Conservation (phyloP, 2,797 vertebrate genomes). For the Notoglanidium macrostoma region DNA sequence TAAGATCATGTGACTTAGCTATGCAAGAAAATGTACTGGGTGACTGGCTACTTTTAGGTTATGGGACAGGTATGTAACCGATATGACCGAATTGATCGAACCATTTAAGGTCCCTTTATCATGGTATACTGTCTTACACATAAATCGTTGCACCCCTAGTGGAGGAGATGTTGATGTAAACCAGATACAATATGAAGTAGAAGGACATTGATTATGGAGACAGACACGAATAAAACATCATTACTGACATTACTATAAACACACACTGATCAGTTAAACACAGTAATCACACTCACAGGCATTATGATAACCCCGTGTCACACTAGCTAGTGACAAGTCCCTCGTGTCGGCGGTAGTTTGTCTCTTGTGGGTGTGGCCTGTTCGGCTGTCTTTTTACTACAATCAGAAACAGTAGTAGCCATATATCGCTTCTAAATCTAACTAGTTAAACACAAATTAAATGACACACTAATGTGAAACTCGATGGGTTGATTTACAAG, state of each 20-base stretch:
- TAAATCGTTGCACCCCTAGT: constrained; percentile 27
- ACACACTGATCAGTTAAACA: constrained; percentile 8
- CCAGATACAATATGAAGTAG: constrained; percentile 14
- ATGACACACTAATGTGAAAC: neutral
- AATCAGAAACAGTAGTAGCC: neutral
- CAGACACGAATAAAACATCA: neutral
- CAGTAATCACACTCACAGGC: constrained; percentile 6
- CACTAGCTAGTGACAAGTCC: constrained; percentile 11
- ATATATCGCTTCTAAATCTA: neutral
- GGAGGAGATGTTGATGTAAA: constrained; percentile 40
- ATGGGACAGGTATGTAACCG: neutral
- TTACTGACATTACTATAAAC: constrained; percentile 63
- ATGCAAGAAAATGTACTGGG: neutral
- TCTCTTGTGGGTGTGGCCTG: neutral
- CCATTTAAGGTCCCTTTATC: neutral
- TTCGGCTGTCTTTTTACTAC: neutral
- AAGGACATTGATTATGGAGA: constrained; percentile 42
- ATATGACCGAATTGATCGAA: neutral
- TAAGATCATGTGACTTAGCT: neutral
- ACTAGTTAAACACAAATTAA: neutral
- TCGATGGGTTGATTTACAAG: neutral
- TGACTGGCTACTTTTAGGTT: neutral
- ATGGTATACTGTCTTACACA: neutral
- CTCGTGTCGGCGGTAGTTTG: too few relatives aligned
- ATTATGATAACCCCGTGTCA: constrained; percentile 8